Evolutionary conservation across 2,888 invertebrate genomes (phyloP).

Genomic region (Spodoptera littoralis): DNA sequence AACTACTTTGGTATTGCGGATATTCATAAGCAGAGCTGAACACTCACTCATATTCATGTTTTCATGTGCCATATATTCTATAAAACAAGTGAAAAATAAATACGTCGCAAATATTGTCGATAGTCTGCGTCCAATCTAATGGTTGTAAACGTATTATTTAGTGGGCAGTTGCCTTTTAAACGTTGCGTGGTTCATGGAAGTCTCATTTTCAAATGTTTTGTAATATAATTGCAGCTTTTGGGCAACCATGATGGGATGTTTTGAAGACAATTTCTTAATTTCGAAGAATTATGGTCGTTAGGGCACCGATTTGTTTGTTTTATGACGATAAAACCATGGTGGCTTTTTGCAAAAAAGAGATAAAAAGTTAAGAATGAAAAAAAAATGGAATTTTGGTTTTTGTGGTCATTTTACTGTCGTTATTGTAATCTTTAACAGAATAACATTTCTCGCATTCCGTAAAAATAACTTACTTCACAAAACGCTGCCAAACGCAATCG

Average conservation of each 20-base stretch:
- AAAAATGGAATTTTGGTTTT: no score
- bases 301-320: slow-evolving; percentile 8
- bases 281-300: slow-evolving; percentile 7
- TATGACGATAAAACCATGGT: slow-evolving; percentile 6
- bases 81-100: no score
- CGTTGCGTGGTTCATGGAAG: slow-evolving; percentile 23
- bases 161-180: slow-evolving; percentile 28
- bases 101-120: background rate
- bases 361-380: background rate
- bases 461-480: no score
- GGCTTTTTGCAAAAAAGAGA: background rate
- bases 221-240: slow-evolving; percentile 39
- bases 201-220: slow-evolving; percentile 31
- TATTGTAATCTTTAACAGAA: no score
- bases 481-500: background rate
- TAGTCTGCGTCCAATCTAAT: slow-evolving; percentile 15
- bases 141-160: slow-evolving; percentile 36
- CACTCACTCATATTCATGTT: no score
- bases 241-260: slow-evolving; percentile 11
- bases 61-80: no score
- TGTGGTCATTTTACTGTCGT: no score
- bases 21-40: no score
- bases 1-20: no score
- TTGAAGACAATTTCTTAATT: slow-evolving; percentile 22
- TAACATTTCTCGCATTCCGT: no score